Evolutionary conservation across 2,888 invertebrate genomes (phyloP).

Genomic region (Drosophila meridionalis): DNA sequence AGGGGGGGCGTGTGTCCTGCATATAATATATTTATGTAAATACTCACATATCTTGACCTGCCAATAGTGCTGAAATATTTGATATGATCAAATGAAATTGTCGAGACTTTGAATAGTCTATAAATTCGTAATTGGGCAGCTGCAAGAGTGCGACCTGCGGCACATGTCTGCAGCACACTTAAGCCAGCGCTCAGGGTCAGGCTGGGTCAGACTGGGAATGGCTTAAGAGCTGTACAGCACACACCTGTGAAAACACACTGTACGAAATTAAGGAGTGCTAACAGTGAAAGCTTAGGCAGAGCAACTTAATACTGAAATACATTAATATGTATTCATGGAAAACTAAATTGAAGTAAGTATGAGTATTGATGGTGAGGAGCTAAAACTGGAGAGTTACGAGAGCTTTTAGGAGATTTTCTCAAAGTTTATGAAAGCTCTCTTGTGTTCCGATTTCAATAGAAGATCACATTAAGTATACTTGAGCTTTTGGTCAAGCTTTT

Average conservation of each 20-base stretch:
- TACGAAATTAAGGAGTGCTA: neutral
- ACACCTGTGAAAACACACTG: constrained; percentile 41
- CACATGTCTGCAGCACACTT: neutral
- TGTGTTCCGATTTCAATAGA: too few species aligned
- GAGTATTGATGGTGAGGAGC: neutral
- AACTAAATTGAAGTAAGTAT: neutral
- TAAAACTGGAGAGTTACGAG: neutral
- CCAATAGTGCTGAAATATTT: neutral
- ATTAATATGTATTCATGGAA: neutral
- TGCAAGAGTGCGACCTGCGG: constrained; percentile 16
- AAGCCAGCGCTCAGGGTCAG: constrained; percentile 29
- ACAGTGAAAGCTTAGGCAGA: neutral
- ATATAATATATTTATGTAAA: neutral
- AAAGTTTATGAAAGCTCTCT: neutral
- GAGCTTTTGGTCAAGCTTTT: too few species aligned
- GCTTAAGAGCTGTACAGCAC: constrained; percentile 38
- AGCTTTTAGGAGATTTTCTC: neutral
- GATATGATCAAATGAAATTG: constrained; percentile 1
- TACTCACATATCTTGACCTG: neutral
- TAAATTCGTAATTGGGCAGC: constrained; percentile 52
- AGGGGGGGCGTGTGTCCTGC: neutral
- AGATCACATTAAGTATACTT: too few species aligned
- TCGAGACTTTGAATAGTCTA: constrained; percentile 8
- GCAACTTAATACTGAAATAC: neutral
- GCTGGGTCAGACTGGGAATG: constrained; percentile 15